Percentiles rank a stretch among this genome's conserved stretches.
Conservation (phyloP, 2,888 invertebrate species). For the Metalampra italica region DNA sequence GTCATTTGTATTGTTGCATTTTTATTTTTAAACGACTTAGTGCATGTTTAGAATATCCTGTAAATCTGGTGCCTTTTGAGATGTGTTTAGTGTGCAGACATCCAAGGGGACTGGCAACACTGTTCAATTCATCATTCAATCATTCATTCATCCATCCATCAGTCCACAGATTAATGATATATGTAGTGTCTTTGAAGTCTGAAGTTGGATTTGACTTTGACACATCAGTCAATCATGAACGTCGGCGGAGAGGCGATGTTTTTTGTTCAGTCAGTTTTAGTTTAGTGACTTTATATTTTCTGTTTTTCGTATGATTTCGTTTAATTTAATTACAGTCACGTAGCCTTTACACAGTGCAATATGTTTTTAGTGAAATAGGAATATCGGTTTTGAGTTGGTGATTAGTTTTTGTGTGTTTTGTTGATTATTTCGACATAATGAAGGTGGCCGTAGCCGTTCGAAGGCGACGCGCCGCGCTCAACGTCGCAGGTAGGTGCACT, state of each 20-base stretch:
- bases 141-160: background rate
- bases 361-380: slow-evolving; percentile 36
- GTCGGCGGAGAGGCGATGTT: slow-evolving; percentile 35
- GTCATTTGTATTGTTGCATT: too few species aligned
- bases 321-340: slow-evolving; percentile 29
- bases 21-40: too few species aligned
- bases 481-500: slow-evolving; percentile 61
- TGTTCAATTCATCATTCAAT: too few species aligned
- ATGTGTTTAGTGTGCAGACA: too few species aligned
- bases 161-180: too few species aligned
- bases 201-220: too few species aligned
- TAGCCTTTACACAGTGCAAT: slow-evolving; percentile 25
- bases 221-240: slow-evolving; percentile 30
- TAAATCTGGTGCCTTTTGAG: too few species aligned
- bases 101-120: too few species aligned
- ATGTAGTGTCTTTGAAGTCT: too few species aligned
- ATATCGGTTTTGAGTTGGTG: slow-evolving; percentile 33
- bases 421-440: slow-evolving; percentile 64
- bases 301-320: slow-evolving; percentile 41
- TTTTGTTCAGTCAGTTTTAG: slow-evolving; percentile 33
- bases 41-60: too few species aligned
- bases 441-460: slow-evolving; percentile 57
- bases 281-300: slow-evolving; percentile 46
- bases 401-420: slow-evolving; percentile 45
- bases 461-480: slow-evolving; percentile 57